These are phyloP conservation scores for Musca vetustissima DNA, from an alignment of 1,140 invertebrate species.

Conservation along the genomic window DNA sequence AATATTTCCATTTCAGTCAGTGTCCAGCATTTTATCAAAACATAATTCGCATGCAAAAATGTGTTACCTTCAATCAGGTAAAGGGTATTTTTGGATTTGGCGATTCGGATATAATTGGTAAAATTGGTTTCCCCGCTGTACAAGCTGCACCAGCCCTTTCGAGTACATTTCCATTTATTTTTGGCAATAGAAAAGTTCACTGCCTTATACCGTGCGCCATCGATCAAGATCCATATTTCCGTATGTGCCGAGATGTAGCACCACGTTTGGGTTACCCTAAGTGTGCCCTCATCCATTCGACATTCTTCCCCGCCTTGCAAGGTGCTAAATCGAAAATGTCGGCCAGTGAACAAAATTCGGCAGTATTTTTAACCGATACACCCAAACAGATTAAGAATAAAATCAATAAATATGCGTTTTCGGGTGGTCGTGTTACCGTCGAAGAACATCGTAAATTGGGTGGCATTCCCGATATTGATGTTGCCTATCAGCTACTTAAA, in stretches of 20 bases:
- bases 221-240: conserved; percentile 99
- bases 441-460: conserved; percentile 91
- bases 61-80: conserved; percentile 94
- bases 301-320: conserved; percentile 94
- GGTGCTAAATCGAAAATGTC: conserved; percentile 99
- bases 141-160: conserved; percentile 96
- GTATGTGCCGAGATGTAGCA: conserved; percentile 97
- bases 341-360: conserved; percentile 90
- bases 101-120: conserved; percentile 94
- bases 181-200: conserved; percentile 77
- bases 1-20: conserved; percentile 62
- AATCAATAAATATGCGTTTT: conserved; percentile 99
- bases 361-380: conserved; percentile 94
- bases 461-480: conserved; percentile 95
- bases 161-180: conserved; percentile 94
- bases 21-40: conserved; percentile 91
- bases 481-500: conserved; percentile 92
- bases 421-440: conserved; percentile 89
- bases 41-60: conserved; percentile 86
- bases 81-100: conserved; percentile 97
- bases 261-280: conserved; percentile 85
- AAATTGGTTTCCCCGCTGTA: conserved; percentile 94
- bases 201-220: conserved; percentile 98
- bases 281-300: conserved; percentile 92
- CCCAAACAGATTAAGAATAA: conserved; percentile 97